A percentile compares a stretch with the other conserved stretches of the same genome.
Evolutionary conservation across 2,797 vertebrate species (phyloP).

Genomic region (Pogonophryne albipinna): DNA sequence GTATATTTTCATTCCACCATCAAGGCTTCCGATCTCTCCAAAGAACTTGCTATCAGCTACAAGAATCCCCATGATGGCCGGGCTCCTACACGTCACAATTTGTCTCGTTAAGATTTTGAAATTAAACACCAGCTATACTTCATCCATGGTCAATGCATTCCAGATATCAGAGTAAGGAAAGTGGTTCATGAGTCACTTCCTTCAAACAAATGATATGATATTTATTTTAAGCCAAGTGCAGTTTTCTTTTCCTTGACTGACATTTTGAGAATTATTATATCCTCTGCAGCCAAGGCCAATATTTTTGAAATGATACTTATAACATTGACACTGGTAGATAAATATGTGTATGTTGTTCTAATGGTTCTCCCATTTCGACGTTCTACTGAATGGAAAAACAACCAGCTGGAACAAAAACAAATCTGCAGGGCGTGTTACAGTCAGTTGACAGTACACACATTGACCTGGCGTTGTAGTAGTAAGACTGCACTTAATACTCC

Average conservation of each 20-base stretch:
- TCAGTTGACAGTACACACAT: not conserved
- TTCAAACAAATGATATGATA: not conserved
- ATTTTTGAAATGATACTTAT: no score
- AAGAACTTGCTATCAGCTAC: constrained; percentile 85
- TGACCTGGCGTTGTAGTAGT: not conserved
- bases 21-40: constrained; percentile 85
- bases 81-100: constrained; percentile 73
- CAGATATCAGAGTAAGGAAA: no score
- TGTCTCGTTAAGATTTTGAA: no score
- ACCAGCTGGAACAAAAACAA: no score
- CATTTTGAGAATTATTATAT: not conserved
- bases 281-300: not conserved
- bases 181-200: not conserved
- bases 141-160: not conserved
- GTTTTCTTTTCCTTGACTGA: not conserved
- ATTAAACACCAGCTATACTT: not conserved
- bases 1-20: constrained; percentile 87
- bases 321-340: no score
- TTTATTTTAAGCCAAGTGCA: not conserved
- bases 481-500: no score
- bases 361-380: no score
- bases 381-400: no score
- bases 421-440: not conserved
- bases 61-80: constrained; percentile 88
- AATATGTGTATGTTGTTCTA: no score